Evolutionary conservation across 2,797 vertebrate genomes (phyloP).

Genomic region (Pseudocheirus occidentalis): DNA sequence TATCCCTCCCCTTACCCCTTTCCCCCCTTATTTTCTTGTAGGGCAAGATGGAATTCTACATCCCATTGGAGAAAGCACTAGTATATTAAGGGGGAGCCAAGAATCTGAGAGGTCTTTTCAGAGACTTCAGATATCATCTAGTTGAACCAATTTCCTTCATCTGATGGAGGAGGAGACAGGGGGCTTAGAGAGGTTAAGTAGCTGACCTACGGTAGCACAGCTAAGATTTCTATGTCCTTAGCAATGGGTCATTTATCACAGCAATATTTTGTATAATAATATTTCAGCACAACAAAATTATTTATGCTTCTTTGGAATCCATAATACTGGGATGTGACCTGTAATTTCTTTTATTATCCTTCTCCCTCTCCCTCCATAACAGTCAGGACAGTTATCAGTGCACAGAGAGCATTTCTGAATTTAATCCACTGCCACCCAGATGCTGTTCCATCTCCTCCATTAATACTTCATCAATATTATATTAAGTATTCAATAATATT

Average conservation of each 20-base stretch:
- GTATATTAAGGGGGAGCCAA: no score
- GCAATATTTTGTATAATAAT: background rate
- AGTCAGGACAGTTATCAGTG: background rate
- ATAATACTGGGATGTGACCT: background rate
- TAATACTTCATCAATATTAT: background rate
- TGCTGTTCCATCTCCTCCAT: background rate
- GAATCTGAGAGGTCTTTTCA: background rate
- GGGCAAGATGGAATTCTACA: no score
- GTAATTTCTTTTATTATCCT: background rate
- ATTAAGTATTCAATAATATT: background rate
- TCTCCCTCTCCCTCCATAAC: no score
- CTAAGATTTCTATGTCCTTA: background rate
- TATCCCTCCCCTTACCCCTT: no score
- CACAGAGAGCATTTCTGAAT: no score
- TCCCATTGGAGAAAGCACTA: no score
- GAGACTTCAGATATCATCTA: background rate
- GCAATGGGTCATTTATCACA: background rate
- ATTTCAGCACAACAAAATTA: background rate
- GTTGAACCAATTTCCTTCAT: background rate
- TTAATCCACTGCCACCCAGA: background rate
- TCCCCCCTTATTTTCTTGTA: no score
- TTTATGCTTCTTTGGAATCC: background rate
- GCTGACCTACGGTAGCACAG: background rate
- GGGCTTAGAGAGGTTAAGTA: background rate
- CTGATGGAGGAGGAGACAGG: background rate